phyloP scores from a whole-genome alignment of 1,140 invertebrate genomes.

The Drosophila persimilis region DNA sequence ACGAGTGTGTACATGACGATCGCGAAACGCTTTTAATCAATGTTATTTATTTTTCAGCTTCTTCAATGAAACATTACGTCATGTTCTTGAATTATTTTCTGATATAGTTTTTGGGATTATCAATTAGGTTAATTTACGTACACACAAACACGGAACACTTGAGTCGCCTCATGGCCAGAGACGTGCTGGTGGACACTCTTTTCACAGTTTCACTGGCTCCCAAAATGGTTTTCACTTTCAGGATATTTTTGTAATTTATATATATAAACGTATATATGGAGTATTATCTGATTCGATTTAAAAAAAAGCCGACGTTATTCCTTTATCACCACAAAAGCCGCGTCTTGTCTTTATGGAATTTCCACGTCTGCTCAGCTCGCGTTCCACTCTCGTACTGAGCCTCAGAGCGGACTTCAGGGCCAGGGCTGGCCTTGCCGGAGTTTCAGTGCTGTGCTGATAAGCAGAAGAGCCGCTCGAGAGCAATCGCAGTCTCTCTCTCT shows the following conservation, averaged over 20 bases:
- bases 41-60: slow-evolving; percentile 42
- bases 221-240: slow-evolving; percentile 5
- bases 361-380: slow-evolving; percentile 54
- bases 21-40: slow-evolving; percentile 59
- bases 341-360: slow-evolving; percentile 8
- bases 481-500: slow-evolving; percentile 8
- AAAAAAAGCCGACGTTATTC: slow-evolving; percentile 42
- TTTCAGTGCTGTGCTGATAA: slow-evolving; percentile 54
- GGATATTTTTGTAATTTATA: slow-evolving; percentile 26
- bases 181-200: slow-evolving; percentile 28
- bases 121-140: slow-evolving; percentile 76
- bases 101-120: slow-evolving; percentile 69
- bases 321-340: slow-evolving; percentile 32
- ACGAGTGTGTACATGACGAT: slow-evolving; percentile 27
- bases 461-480: slow-evolving; percentile 43
- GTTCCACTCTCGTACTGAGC: slow-evolving; percentile 59
- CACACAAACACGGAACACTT: slow-evolving; percentile 78
- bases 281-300: slow-evolving; percentile 51
- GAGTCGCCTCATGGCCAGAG: slow-evolving; percentile 66
- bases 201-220: slow-evolving; percentile 21
- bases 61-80: slow-evolving; percentile 75
- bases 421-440: slow-evolving; percentile 66
- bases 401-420: slow-evolving; percentile 36
- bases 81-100: slow-evolving; percentile 66
- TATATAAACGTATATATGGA: slow-evolving; percentile 8